Evolutionary conservation across 2,113 vertebrate species (phyloP).

Genomic region (Antigone vipio): DNA sequence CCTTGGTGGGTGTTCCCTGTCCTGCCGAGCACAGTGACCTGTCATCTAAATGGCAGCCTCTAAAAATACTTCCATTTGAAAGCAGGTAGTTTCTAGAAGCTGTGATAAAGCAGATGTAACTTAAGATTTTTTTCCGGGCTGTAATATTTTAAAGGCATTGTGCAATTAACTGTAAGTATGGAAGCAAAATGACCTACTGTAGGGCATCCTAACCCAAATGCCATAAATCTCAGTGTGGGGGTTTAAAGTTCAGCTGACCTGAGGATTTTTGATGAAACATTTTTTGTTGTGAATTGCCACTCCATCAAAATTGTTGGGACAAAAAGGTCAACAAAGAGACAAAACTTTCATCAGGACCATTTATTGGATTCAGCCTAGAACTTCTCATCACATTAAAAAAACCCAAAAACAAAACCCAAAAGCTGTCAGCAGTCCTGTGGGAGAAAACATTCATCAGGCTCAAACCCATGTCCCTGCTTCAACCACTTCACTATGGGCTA

Average conservation of each 20-base stretch:
- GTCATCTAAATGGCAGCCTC: neutral
- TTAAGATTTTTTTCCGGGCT: neutral
- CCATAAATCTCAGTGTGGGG: neutral
- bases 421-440: neutral
- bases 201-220: neutral
- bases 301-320: neutral
- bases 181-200: neutral
- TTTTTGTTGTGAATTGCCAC: neutral
- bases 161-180: neutral
- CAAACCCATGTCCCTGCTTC: neutral
- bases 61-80: neutral
- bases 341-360: neutral
- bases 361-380: neutral
- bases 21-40: fast-evolving
- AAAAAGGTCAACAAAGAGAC: neutral
- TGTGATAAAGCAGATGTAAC: neutral
- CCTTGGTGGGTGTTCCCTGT: neutral
- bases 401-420: neutral
- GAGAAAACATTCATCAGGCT: neutral
- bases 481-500: neutral
- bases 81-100: neutral
- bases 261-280: neutral
- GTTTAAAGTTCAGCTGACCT: neutral
- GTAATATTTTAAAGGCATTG: neutral
- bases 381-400: neutral